phyloP scores from a whole-genome alignment of 2,888 invertebrate genomes.

The Neuroscelio doddi region DNA sequence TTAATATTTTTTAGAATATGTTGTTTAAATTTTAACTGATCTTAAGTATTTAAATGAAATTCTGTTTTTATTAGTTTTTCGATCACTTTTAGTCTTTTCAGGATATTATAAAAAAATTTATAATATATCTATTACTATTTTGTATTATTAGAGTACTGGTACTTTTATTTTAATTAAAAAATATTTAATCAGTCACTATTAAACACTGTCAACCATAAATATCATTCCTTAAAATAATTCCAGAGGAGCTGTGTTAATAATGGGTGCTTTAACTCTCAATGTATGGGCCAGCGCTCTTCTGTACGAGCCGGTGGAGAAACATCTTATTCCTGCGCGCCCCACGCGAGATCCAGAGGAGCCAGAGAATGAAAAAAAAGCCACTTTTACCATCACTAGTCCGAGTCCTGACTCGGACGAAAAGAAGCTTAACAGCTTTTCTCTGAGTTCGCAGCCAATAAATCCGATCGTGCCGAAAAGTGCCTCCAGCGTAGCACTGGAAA shows the following conservation, averaged over 20 bases:
- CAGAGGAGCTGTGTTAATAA: conserved; percentile 86
- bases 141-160: too few species aligned
- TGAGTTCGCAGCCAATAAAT: conserved; percentile 3
- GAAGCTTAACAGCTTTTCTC: conserved; percentile 40
- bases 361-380: conserved; percentile 61
- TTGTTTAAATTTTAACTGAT: too few species aligned
- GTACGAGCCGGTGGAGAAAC: conserved; percentile 88
- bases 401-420: conserved; percentile 56
- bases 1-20: too few species aligned
- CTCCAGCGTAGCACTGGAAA: conserved; percentile 81
- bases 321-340: conserved; percentile 76
- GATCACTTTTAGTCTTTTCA: too few species aligned
- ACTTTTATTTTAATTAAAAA: too few species aligned
- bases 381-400: conserved; percentile 55
- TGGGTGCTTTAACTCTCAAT: conserved; percentile 87
- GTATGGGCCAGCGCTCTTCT: conserved; percentile 89
- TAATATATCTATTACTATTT: too few species aligned
- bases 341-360: conserved; percentile 69
- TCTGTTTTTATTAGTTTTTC: too few species aligned
- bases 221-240: too few species aligned
- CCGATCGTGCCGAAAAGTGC: conserved; percentile 75
- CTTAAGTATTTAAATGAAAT: too few species aligned
- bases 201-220: too few species aligned
- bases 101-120: too few species aligned
- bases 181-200: too few species aligned